phyloP scores from a whole-genome alignment of 1,140 invertebrate genomes.

The Chironomus tepperi region DNA sequence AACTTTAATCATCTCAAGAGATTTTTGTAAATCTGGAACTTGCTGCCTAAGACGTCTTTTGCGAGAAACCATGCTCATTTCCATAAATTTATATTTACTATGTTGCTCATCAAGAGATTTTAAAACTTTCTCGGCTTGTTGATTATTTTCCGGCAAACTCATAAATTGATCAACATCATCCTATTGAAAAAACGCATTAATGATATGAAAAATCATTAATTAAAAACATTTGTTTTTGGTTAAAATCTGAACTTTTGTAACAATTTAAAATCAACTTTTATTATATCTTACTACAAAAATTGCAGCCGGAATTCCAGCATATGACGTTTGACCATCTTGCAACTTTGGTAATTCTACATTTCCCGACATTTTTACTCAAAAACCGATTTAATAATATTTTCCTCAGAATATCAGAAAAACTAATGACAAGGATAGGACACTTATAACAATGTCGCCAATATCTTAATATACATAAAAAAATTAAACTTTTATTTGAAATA shows the following conservation, averaged over 20 bases:
- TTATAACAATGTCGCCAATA: too few relatives aligned
- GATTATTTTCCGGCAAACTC: constrained; percentile 68
- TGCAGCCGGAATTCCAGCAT: constrained; percentile 71
- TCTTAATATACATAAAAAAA: too few relatives aligned
- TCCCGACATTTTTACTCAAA: not conserved
- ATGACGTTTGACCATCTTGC: constrained; percentile 55
- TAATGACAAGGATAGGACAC: too few relatives aligned
- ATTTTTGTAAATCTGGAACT: constrained; percentile 87
- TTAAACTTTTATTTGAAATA: too few relatives aligned
- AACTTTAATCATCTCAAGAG: constrained; percentile 86
- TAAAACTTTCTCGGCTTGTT: constrained; percentile 72
- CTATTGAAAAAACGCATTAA: constrained; percentile 43
- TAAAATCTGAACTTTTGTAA: not conserved
- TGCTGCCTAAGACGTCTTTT: constrained; percentile 76
- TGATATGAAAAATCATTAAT: not conserved
- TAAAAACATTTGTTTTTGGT: not conserved
- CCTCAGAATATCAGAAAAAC: too few relatives aligned
- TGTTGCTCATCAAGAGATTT: constrained; percentile 82
- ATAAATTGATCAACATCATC: constrained; percentile 95
- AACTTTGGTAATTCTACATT: constrained; percentile 34
- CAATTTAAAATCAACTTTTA: not conserved
- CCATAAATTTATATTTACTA: constrained; percentile 96
- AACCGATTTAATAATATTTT: too few relatives aligned
- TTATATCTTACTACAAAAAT: constrained; percentile 61
- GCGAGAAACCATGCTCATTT: constrained; percentile 77